Evolutionary conservation across 1,140 invertebrate genomes (phyloP).

Genomic region (Drosophila leontia): DNA sequence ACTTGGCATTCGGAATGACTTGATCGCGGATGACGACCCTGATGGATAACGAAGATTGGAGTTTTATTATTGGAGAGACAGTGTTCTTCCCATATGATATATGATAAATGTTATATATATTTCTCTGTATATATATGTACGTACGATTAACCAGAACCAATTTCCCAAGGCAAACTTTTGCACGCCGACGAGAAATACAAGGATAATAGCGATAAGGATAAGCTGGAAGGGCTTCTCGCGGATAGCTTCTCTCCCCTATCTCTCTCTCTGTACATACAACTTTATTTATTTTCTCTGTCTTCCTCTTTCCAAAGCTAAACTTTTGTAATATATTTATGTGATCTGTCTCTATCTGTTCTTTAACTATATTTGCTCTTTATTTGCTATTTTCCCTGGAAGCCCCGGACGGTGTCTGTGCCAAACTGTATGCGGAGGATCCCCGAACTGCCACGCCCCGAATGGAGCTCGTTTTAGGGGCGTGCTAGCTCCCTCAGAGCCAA

Average conservation of each 20-base stretch:
- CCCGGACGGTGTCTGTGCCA: slow-evolving; percentile 21
- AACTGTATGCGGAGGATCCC: slow-evolving; percentile 50
- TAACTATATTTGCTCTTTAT: not conserved
- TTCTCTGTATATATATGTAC: slow-evolving; percentile 21
- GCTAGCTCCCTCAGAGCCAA: slow-evolving; percentile 45
- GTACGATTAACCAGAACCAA: slow-evolving; percentile 34
- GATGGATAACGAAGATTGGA: slow-evolving; percentile 30
- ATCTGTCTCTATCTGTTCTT: slow-evolving; percentile 21
- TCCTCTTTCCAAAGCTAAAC: slow-evolving; percentile 36
- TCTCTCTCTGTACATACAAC: slow-evolving; percentile 27
- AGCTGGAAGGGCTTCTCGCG: slow-evolving; percentile 15
- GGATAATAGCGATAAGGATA: not conserved
- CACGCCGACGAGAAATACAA: slow-evolving; percentile 9
- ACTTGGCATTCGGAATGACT: slow-evolving; percentile 60
- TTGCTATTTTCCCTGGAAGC: slow-evolving; percentile 27
- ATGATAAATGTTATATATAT: slow-evolving; percentile 31
- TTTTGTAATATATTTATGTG: slow-evolving; percentile 80
- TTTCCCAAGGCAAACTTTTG: slow-evolving; percentile 31
- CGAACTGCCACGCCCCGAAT: slow-evolving; percentile 56
- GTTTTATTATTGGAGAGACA: slow-evolving; percentile 20
- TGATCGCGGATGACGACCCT: slow-evolving; percentile 37
- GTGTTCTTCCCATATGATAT: slow-evolving; percentile 26
- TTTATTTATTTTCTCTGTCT: slow-evolving; percentile 29
- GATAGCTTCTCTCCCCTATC: slow-evolving; percentile 6
- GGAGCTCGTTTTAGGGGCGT: slow-evolving; percentile 4